phyloP scores from a whole-genome alignment of 64 coral and sea anemone species.

The Dendrophyllia cribrosa region DNA sequence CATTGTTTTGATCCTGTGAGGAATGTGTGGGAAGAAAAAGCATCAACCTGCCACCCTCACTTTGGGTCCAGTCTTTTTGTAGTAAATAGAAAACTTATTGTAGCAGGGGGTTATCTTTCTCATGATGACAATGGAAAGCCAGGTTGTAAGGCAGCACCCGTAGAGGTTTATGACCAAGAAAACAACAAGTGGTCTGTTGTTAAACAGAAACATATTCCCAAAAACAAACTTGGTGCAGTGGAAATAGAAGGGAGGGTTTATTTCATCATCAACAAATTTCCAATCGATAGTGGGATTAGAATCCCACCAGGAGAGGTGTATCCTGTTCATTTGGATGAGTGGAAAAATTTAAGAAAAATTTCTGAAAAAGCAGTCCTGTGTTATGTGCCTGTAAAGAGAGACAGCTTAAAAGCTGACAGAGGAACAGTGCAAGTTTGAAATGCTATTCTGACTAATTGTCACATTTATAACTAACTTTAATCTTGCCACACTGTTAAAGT shows the following conservation, averaged over 20 bases:
- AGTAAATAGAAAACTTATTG: background rate
- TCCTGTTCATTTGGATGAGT: slow-evolving; percentile 2
- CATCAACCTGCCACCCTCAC: background rate
- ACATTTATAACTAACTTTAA: no score
- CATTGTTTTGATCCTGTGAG: background rate
- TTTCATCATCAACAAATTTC: background rate
- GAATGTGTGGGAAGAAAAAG: background rate
- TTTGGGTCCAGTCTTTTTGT: background rate
- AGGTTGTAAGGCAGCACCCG: background rate
- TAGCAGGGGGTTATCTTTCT: background rate
- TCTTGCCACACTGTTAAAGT: no score
- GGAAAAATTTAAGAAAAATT: background rate
- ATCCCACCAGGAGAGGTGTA: slow-evolving; percentile 35
- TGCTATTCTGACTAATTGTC: no score
- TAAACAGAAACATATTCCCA: slow-evolving; percentile 22
- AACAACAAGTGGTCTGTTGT: slow-evolving; percentile 15
- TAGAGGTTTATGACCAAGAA: slow-evolving; percentile 29
- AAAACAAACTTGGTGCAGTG: slow-evolving; percentile 14
- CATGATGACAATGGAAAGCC: background rate
- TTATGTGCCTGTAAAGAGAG: background rate
- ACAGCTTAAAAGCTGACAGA: background rate
- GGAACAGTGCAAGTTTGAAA: no score
- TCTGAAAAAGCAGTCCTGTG: background rate
- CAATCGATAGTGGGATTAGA: slow-evolving; percentile 17
- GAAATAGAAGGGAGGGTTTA: slow-evolving; percentile 12